These are phyloP conservation scores for Arvicanthis niloticus DNA, from an alignment of 2,113 vertebrate genomes.

Conservation along the genomic window DNA sequence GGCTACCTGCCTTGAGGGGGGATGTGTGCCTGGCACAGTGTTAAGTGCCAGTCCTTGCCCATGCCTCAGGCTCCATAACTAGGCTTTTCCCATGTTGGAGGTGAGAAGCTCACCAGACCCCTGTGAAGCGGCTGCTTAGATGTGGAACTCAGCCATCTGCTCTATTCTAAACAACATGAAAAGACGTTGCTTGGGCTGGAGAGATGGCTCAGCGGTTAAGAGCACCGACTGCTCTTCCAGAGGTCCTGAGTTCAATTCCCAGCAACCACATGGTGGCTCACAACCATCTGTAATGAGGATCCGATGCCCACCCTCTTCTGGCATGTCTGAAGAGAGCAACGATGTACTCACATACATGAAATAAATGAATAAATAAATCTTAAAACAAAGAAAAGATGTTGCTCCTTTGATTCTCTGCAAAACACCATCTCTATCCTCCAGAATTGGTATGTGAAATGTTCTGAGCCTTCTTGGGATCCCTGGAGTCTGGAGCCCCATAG, in stretches of 20 bases:
- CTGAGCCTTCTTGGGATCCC: background rate
- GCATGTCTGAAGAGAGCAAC: no score
- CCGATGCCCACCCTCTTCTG: no score
- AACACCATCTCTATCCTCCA: background rate
- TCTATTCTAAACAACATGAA: background rate
- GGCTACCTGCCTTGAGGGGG: background rate
- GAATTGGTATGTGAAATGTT: background rate
- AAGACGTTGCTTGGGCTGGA: background rate
- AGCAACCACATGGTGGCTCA: no score
- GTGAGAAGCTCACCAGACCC: background rate
- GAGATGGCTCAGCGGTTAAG: no score
- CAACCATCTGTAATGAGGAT: no score
- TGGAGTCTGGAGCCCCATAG: background rate
- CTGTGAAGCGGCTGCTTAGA: no score
- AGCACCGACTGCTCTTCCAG: no score
- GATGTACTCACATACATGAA: no score
- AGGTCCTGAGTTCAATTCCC: no score
- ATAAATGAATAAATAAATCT: no score
- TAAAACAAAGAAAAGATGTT: background rate
- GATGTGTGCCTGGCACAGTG: background rate
- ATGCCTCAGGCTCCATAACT: no score
- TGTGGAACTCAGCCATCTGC: background rate
- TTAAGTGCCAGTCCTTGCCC: no score
- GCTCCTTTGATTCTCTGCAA: background rate
- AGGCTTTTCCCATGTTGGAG: background rate